Base-by-base conservation (phyloP, 53 echinoderm and acorn worm genomes). In the Echinarachnius parma region DNA sequence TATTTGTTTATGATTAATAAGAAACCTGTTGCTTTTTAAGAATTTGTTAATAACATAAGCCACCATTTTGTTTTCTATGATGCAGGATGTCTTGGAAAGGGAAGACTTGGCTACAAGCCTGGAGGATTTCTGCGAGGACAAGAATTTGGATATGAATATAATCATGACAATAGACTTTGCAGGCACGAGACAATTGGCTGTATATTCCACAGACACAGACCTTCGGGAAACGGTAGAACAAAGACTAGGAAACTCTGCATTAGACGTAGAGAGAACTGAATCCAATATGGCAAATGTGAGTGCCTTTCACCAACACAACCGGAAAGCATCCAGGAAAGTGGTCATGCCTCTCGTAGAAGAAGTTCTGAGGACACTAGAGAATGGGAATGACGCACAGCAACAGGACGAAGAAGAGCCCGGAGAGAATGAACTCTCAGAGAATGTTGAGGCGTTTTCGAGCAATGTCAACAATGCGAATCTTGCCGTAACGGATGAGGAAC, bases 321-420 rank as follows among this genome's bases (percentile, higher is more conserved):
- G 81, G 49, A 84, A 57, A 44, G 96, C 87, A 42, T 95, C 96
- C 14, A 75, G 96, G 44, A 95, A 91, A 52, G 69, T 77, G 59
- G 67, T 87, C 15, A 74, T 95, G 49, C 96, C 96, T 10, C 76
- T 91, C 7, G 81, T 81, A 26, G 80, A 81, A 30, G 77, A 80
- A 25, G 80, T 95, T 50, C 71, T 95, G 31, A 67, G 77, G 60
- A 63, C 65, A 8, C 75, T 61, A 48, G 82, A 86, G 34, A 70
- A 1, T 19, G 48, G 33, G 20, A 35, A 42, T 46, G 77, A 61
- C 46, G n/a, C n/a, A n/a, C 16, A 31, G 26, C 59, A 57, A 0
- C 47, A 31, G 3, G 36, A 23, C 20, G 61, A 32, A 11, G 61
- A 24, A 3, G 42, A 32, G 46, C 28, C 65, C 65, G 44, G 65